Conservation (phyloP, 2,113 vertebrate genomes). For the Neoarius graeffei region DNA sequence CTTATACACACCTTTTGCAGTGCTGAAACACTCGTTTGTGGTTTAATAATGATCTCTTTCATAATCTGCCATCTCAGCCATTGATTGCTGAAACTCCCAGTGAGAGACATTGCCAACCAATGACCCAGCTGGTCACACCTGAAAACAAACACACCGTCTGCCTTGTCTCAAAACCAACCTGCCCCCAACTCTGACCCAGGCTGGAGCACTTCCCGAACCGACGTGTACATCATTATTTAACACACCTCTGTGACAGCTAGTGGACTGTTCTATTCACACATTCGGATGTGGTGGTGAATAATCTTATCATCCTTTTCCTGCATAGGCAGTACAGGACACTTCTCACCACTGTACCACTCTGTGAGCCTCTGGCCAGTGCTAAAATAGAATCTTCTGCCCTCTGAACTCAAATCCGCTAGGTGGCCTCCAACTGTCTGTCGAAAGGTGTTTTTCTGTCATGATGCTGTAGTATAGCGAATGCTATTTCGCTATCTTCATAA, state of each 20-base stretch:
- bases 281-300: slow-evolving; percentile 24
- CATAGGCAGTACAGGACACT: slow-evolving; percentile 38
- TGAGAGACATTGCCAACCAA: slow-evolving; percentile 57
- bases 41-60: slow-evolving; percentile 61
- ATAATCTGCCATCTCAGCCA: slow-evolving; percentile 69
- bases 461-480: slow-evolving; percentile 14
- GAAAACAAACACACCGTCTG: slow-evolving; percentile 35
- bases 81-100: slow-evolving; percentile 65
- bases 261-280: slow-evolving; percentile 37
- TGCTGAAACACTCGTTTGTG: slow-evolving; percentile 43
- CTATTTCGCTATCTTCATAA: slow-evolving; percentile 11
- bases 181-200: neutral
- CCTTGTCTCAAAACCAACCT: slow-evolving; percentile 35
- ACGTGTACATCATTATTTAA: slow-evolving; percentile 39
- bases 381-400: slow-evolving; percentile 24
- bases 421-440: slow-evolving; percentile 1
- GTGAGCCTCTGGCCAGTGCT: slow-evolving; percentile 13
- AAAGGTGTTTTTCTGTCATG: slow-evolving; percentile 22
- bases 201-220: neutral
- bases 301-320: slow-evolving; percentile 35
- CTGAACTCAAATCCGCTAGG: slow-evolving; percentile 34
- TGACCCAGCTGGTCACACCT: slow-evolving; percentile 11
- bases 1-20: slow-evolving; percentile 57
- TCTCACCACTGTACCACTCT: slow-evolving; percentile 20
- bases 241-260: slow-evolving; percentile 40